A percentile compares a stretch with the other conserved stretches of the same genome.
Conservation (phyloP, 2,888 invertebrate genomes). For the Epinotia bilunana region DNA sequence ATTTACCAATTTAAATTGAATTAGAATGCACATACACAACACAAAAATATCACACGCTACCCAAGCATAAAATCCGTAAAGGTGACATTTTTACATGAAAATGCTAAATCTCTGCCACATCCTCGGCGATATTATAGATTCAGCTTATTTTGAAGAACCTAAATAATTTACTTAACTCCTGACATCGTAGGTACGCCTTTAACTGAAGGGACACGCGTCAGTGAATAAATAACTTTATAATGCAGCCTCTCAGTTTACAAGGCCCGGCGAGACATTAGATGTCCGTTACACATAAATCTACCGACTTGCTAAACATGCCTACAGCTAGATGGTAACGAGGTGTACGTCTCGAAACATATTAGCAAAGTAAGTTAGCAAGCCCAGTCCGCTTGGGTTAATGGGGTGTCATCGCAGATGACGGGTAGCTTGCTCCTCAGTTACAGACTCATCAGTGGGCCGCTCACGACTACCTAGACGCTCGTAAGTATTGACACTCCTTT, state of each 20-base stretch:
- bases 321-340: constrained; percentile 46
- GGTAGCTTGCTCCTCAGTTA: constrained; percentile 70
- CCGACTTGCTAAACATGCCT: constrained; percentile 40
- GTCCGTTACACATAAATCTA: constrained; percentile 50
- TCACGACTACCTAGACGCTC: constrained; percentile 62
- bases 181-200: constrained; percentile 30
- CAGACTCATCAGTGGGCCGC: constrained; percentile 68
- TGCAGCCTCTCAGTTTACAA: constrained; percentile 59
- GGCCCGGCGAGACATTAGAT: constrained; percentile 55
- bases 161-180: constrained; percentile 35
- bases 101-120: background rate
- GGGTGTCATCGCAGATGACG: constrained; percentile 80
- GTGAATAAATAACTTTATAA: constrained; percentile 52
- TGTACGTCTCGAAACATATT: constrained; percentile 71
- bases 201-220: constrained; percentile 42
- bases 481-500: constrained; percentile 69
- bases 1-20: background rate
- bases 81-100: background rate
- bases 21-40: background rate
- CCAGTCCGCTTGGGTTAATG: constrained; percentile 75
- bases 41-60: no score
- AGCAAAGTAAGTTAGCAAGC: constrained; percentile 71
- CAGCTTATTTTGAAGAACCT: constrained; percentile 33
- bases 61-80: background rate
- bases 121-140: constrained; percentile 6